phyloP scores from a whole-genome alignment of 2,113 vertebrate genomes.

The Dryoscopus gambensis region DNA sequence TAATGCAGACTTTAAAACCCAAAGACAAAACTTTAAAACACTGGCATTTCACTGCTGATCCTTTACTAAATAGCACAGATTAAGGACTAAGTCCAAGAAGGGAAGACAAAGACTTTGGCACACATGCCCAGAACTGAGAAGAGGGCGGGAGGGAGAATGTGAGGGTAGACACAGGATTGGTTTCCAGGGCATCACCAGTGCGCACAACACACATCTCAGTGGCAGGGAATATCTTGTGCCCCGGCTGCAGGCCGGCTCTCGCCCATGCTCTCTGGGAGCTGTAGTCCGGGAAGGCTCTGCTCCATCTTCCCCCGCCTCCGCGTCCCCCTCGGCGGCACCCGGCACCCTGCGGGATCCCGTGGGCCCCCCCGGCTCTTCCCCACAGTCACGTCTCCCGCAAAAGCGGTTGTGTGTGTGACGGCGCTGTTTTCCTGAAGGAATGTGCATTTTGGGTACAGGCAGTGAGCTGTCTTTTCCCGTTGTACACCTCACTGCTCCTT shows the following conservation, averaged over 20 bases:
- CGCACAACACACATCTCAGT: not conserved
- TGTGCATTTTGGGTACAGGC: not conserved
- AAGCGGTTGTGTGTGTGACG: not conserved
- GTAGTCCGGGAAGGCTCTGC: conserved; percentile 36
- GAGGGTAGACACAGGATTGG: not conserved
- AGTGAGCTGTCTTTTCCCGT: not conserved
- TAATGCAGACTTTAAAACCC: not conserved
- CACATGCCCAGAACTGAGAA: not conserved
- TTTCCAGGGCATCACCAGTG: not conserved
- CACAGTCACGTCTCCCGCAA: not conserved
- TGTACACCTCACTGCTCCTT: not conserved
- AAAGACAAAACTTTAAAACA: not conserved
- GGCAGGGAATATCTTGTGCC: not conserved
- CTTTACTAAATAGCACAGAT: not conserved
- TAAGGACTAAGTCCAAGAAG: not conserved
- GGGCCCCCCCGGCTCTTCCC: not conserved
- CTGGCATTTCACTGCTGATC: not conserved
- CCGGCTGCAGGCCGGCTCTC: not conserved
- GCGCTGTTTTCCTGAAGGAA: not conserved
- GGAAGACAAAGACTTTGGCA: conserved; percentile 8
- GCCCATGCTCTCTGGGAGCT: not conserved
- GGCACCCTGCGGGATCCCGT: not conserved
- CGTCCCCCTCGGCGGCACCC: not conserved
- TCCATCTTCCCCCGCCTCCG: conserved; percentile 14
- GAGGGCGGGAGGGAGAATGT: not conserved